Evolutionary conservation across 2,888 invertebrate genomes (phyloP).

Genomic region (Eilema caniola): DNA sequence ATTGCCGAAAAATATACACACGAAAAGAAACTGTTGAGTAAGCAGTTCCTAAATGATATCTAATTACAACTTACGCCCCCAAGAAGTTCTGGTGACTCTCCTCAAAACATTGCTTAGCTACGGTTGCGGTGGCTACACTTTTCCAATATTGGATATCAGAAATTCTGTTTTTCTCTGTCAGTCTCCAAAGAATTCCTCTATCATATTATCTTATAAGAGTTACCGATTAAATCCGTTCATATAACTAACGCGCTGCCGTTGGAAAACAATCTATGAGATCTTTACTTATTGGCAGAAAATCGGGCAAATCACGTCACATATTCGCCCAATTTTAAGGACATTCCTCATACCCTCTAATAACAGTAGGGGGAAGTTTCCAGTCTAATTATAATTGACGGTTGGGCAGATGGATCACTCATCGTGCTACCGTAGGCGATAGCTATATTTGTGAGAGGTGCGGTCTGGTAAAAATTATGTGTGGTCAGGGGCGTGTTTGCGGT

Average conservation of each 20-base stretch:
- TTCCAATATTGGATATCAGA: background rate
- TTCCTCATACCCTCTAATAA: background rate
- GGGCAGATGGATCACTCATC: constrained; percentile 12
- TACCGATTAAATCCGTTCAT: background rate
- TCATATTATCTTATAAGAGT: background rate
- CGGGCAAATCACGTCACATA: background rate
- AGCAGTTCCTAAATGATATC: background rate
- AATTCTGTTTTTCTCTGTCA: background rate
- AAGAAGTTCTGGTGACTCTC: background rate
- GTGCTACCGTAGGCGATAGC: constrained; percentile 28
- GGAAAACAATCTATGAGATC: background rate
- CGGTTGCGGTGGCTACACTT: background rate
- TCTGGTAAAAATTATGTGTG: constrained; percentile 67
- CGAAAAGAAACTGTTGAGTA: background rate
- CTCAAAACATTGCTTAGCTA: background rate
- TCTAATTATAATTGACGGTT: constrained; percentile 26
- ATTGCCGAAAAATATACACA: background rate
- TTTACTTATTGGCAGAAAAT: background rate
- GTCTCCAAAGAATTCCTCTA: constrained; percentile 4
- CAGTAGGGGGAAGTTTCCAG: background rate
- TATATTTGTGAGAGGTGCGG: constrained; percentile 44
- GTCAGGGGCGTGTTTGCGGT: constrained; percentile 71
- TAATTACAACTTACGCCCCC: background rate
- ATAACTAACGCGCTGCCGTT: background rate
- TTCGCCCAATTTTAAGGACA: background rate